Percentiles rank a stretch among this genome's conserved stretches.
Evolutionary conservation across 2,888 invertebrate genomes (phyloP).

Genomic region (Drosophila austrosaltans): DNA sequence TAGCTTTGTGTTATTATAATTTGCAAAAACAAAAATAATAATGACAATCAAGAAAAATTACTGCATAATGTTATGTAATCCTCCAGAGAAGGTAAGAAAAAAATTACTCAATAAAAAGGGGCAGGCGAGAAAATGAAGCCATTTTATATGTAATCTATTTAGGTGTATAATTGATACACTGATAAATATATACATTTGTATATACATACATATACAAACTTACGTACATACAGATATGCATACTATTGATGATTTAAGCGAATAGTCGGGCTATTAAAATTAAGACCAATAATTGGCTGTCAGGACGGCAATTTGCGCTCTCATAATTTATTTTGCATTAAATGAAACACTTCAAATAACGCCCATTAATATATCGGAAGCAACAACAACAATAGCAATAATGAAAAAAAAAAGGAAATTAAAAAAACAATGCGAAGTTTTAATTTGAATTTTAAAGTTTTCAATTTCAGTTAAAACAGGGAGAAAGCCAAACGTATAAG

Average conservation of each 20-base stretch:
- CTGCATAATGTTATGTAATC: constrained; percentile 10
- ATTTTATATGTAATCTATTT: background rate
- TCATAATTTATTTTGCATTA: constrained; percentile 15
- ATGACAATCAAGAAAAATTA: constrained; percentile 36
- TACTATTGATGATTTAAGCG: background rate
- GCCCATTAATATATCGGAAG: constrained; percentile 13
- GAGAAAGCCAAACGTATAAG: constrained; percentile 44
- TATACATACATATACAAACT: background rate
- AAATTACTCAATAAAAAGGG: constrained; percentile 34
- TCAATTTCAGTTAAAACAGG: constrained; percentile 37
- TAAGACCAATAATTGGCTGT: constrained; percentile 57
- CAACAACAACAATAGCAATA: constrained; percentile 15
- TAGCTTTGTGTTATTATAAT: constrained; percentile 17
- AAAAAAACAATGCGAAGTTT: constrained; percentile 23
- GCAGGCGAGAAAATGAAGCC: constrained; percentile 13
- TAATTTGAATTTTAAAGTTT: constrained; percentile 49
- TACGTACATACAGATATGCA: background rate
- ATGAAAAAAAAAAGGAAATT: constrained; percentile 14
- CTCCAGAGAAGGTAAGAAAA: background rate
- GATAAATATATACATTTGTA: background rate
- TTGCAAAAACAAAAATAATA: constrained; percentile 34
- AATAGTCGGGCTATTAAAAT: constrained; percentile 22
- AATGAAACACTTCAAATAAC: constrained; percentile 14
- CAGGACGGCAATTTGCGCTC: constrained; percentile 47
- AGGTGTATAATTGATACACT: too few species aligned